Base-by-base conservation (phyloP, 2,797 vertebrate species). In the Pseudochaenichthys georgianus region DNA sequence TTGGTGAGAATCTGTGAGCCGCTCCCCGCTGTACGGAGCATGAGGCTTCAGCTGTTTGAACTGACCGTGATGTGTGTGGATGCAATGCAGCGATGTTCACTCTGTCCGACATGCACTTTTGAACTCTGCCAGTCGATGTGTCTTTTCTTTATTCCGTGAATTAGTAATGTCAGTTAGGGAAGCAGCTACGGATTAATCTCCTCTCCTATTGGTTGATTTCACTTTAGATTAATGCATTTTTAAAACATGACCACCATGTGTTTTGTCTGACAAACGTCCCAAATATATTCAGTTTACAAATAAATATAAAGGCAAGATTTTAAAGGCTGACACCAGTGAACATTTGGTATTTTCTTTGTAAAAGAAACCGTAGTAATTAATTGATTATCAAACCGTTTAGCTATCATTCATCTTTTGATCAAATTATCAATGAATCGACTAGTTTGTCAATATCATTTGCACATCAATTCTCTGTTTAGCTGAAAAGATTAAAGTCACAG, bases 81-180 rank as follows among this genome's bases (percentile, higher is more conserved):
- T 73, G 64, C 81, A 81, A 73, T 62, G 82, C 86, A 5, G 53
- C 57, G 75, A 67, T 69, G 42, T 42, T 72, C 55, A 64, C 31
- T 17, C 69, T 52, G 84, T 64, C 1, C 60, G 52, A 88, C 78
- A 61, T 28, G 61, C 5, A 9, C 58, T 43, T 68, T 79, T 75
- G 45, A 76, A 59, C 21, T 63, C 60, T 47, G 62, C 10, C 5
- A 2, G 6, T 1, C 8, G 42, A 17, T n/a, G 16, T 9, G 8
- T 2, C 3, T 15, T 43, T 15, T 60, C 43, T 60, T 21, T 19
- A 7, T 50, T 0, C 58, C 15, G 9, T 28, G n/a, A 57, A 42
- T 50, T 9, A 4, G 12, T 63, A 13, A 43, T 52, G 42, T 65
- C 50, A 13, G 52, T 8, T 41, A 8, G 2, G 13, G 12, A 10